Evolutionary conservation across 2,888 invertebrate genomes (phyloP).

Genomic region (Drosophila subsilvestris): DNA sequence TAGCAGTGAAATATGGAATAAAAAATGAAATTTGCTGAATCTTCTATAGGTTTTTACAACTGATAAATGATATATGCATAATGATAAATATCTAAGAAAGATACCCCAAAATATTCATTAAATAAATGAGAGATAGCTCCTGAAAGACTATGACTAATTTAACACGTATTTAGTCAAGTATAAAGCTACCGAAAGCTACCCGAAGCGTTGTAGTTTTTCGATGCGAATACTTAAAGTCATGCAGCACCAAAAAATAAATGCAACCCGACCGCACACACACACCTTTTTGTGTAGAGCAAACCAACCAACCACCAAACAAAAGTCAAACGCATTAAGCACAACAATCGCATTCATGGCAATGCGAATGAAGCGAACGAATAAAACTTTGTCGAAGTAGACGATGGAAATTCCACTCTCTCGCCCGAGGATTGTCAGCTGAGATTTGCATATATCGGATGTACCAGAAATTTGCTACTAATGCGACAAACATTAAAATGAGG

Average conservation of each 20-base stretch:
- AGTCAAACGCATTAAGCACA: conserved; percentile 63
- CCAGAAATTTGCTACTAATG: conserved; percentile 54
- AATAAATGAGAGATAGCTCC: no score
- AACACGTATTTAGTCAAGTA: no score
- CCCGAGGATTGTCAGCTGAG: conserved; percentile 41
- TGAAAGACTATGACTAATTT: no score
- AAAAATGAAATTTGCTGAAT: no score
- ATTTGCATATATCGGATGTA: conserved; percentile 59
- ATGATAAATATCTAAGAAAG: no score
- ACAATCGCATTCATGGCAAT: conserved; percentile 46
- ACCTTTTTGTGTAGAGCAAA: conserved; percentile 3
- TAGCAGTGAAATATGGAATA: no score
- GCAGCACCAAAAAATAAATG: not conserved
- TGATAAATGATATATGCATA: no score
- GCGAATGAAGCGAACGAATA: conserved; percentile 35
- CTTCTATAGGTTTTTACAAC: no score
- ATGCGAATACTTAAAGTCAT: not conserved
- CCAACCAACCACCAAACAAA: conserved; percentile 44
- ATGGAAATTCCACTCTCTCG: conserved; percentile 26
- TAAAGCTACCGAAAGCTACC: no score
- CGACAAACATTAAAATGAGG: conserved; percentile 52
- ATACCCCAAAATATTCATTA: no score
- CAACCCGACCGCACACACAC: not conserved
- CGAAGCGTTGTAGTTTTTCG: no score
- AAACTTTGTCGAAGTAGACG: conserved; percentile 38